phyloP scores from a whole-genome alignment of 2,113 vertebrate species.

The Lathamus discolor region DNA sequence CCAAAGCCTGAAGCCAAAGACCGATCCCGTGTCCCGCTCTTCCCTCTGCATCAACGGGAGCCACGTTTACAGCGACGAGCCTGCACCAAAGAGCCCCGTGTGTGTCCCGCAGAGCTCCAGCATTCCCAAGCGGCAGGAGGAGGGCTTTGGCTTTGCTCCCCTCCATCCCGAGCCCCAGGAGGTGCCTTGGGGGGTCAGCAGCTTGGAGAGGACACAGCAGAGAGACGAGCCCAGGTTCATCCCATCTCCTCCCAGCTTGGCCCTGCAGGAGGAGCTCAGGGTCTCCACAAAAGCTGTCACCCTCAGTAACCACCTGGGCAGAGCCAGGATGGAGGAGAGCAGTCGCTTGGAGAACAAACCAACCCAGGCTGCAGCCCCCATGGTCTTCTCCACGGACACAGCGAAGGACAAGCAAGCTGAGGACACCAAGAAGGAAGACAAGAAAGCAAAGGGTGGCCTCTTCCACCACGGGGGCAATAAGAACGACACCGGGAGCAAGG shows the following conservation, averaged over 20 bases:
- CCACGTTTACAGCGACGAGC: conserved; percentile 79
- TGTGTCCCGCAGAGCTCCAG: conserved; percentile 72
- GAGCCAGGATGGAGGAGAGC: conserved; percentile 45
- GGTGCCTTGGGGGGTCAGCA: neutral
- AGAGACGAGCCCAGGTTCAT: conserved; percentile 46
- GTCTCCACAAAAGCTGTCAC: conserved; percentile 78
- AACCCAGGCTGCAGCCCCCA: conserved; percentile 47
- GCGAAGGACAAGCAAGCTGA: conserved; percentile 51
- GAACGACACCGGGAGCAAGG: conserved; percentile 59
- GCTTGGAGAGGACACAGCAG: conserved; percentile 75
- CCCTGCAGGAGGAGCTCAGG: conserved; percentile 64
- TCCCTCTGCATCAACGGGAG: conserved; percentile 88
- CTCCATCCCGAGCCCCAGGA: neutral
- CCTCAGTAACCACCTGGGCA: conserved; percentile 72
- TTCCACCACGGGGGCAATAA: conserved; percentile 77
- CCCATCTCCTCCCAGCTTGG: conserved; percentile 46
- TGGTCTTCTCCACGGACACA: conserved; percentile 4
- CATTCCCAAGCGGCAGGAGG: conserved; percentile 57
- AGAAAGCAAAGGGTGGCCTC: conserved; percentile 76
- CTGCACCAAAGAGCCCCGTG: conserved; percentile 53
- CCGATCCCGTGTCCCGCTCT: conserved; percentile 77
- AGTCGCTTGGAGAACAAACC: conserved; percentile 56
- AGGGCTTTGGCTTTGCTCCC: conserved; percentile 67
- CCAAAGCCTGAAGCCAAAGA: conserved; percentile 79
- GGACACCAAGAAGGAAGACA: conserved; percentile 61